Conservation (phyloP, 2,888 invertebrate species). For the Campoletis raptor region DNA sequence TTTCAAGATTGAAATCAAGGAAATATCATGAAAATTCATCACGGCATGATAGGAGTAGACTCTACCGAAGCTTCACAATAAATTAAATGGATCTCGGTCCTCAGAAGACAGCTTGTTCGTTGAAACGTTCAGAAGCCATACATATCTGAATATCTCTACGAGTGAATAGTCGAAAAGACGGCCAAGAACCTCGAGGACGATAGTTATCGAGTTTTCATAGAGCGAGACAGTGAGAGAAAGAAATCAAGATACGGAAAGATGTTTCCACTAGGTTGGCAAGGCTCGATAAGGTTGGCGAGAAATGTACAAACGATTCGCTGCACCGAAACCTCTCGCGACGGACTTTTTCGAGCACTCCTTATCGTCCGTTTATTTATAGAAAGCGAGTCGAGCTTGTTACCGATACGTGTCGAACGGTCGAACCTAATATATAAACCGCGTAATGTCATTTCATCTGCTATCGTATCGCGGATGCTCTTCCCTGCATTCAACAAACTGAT, state of each 20-base stretch:
- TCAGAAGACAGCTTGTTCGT: not conserved
- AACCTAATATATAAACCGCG: conserved; percentile 3
- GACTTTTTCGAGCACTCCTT: conserved; percentile 48
- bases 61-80: not conserved
- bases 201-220: conserved; percentile 29
- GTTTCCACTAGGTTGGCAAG: conserved; percentile 29
- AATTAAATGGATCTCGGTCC: conserved; percentile 10
- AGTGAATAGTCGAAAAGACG: conserved; percentile 11
- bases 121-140: not conserved
- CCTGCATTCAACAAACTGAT: not conserved
- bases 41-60: not conserved
- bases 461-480: conserved; percentile 5
- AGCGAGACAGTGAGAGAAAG: conserved; percentile 10
- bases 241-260: not conserved
- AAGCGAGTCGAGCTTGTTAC: conserved; percentile 45
- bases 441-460: conserved; percentile 4
- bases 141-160: not conserved
- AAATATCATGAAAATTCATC: conserved; percentile 10
- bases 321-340: conserved; percentile 11
- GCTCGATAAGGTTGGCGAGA: conserved; percentile 31
- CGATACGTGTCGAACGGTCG: conserved; percentile 40
- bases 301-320: conserved; percentile 22
- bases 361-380: conserved; percentile 70
- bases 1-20: conserved; percentile 3
- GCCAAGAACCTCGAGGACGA: conserved; percentile 32